Evolutionary conservation across 2,797 vertebrate genomes (phyloP).

Genomic region (Lates japonicus): DNA sequence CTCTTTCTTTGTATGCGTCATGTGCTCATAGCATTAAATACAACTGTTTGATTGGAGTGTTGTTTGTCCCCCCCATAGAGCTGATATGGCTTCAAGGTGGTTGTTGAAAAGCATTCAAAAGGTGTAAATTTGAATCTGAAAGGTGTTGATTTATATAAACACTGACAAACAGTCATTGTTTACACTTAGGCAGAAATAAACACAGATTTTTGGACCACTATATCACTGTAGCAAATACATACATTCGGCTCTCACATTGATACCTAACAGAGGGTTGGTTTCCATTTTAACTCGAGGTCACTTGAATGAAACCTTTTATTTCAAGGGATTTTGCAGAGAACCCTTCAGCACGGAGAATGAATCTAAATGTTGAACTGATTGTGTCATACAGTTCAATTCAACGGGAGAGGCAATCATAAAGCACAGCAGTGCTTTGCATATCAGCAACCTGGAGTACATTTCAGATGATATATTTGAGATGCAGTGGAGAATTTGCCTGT

Average conservation of each 20-base stretch:
- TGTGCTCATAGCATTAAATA: background rate
- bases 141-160: conserved; percentile 12
- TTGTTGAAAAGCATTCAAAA: conserved; percentile 11
- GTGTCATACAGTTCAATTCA: conserved; percentile 51
- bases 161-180: background rate
- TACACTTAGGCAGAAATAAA: conserved; percentile 13
- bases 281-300: conserved; percentile 37
- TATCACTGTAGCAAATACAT: background rate
- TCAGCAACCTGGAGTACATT: conserved; percentile 61
- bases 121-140: conserved; percentile 34
- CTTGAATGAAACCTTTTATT: conserved; percentile 50
- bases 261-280: conserved; percentile 1
- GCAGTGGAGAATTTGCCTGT: conserved; percentile 58
- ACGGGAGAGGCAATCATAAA: conserved; percentile 55
- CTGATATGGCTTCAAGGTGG: conserved; percentile 2
- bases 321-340: conserved; percentile 24
- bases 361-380: conserved; percentile 46
- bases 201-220: background rate
- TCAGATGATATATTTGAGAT: conserved; percentile 69
- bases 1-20: background rate
- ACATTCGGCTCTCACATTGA: conserved; percentile 10
- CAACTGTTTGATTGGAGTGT: conserved; percentile 28
- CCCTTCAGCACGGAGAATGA: background rate
- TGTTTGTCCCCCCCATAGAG: conserved; percentile 9
- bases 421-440: conserved; percentile 51